These are phyloP conservation scores for Butorides virescens DNA, from an alignment of 2,113 vertebrate species.

Conservation along the genomic window DNA sequence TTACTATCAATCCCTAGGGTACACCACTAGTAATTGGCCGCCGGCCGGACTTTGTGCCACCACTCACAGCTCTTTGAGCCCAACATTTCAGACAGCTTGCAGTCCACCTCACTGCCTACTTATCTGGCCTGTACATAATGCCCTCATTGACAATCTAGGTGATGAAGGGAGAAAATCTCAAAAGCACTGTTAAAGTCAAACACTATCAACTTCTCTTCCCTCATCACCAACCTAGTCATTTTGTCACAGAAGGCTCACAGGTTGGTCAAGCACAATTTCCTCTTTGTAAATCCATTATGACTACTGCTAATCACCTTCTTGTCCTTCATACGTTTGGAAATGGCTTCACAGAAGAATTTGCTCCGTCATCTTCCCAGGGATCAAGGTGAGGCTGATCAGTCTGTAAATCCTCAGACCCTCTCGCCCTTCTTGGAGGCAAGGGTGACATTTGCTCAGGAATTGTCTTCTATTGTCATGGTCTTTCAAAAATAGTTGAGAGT, in stretches of 20 bases:
- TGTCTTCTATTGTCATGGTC: not conserved
- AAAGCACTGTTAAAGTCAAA: not conserved
- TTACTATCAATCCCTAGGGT: not conserved
- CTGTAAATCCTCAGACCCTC: not conserved
- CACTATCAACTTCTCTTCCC: not conserved
- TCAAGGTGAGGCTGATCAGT: not conserved
- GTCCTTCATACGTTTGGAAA: not conserved
- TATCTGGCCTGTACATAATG: not conserved
- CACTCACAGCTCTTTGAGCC: not conserved
- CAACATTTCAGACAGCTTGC: not conserved
- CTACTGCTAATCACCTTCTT: not conserved
- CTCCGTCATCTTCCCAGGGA: not conserved
- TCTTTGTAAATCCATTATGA: not conserved
- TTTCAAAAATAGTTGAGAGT: not conserved
- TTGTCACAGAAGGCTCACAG: not conserved
- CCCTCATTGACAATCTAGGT: not conserved
- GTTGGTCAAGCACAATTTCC: rapidly evolving
- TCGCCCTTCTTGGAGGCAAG: not conserved
- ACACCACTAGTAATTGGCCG: not conserved
- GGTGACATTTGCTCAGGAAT: not conserved
- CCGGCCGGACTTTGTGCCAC: not conserved
- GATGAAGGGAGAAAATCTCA: not conserved
- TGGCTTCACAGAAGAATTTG: not conserved
- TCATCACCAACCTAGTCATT: not conserved
- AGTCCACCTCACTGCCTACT: not conserved